Conservation (phyloP, 2,888 invertebrate genomes). For the Xestia rhomboidea region DNA sequence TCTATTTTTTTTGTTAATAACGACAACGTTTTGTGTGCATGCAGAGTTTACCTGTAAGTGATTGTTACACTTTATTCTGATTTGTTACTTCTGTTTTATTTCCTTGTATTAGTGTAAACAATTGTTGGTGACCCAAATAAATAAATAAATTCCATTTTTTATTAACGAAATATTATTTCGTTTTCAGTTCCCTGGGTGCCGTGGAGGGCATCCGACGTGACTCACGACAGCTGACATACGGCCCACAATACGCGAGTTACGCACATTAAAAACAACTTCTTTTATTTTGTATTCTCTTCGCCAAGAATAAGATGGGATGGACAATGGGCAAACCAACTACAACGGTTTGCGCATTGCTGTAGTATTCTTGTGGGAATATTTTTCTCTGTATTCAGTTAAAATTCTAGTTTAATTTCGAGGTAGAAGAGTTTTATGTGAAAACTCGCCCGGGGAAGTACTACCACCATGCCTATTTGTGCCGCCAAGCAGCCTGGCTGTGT, state of each 20-base stretch:
- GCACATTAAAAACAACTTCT: neutral
- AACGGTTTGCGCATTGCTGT: neutral
- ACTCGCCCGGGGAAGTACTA: constrained; percentile 22
- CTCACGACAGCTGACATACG: neutral
- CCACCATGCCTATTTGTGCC: neutral
- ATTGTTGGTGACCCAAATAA: too few relatives aligned
- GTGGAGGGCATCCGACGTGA: neutral
- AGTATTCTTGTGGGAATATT: neutral
- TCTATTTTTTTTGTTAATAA: too few relatives aligned
- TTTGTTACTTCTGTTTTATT: too few relatives aligned
- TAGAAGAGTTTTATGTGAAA: constrained; percentile 11
- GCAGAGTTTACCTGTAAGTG: too few relatives aligned
- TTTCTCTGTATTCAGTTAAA: neutral
- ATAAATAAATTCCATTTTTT: neutral
- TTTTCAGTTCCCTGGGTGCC: constrained; percentile 3
- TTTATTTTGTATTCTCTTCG: neutral
- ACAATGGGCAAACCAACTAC: neutral
- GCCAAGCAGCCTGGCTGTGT: neutral
- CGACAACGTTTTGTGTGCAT: too few relatives aligned
- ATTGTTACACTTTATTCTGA: too few relatives aligned
- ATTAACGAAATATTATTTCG: neutral
- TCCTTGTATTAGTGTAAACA: too few relatives aligned
- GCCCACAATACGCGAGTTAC: too few relatives aligned
- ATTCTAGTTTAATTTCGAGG: neutral
- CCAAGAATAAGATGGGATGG: neutral